Conservation (phyloP, 2,888 invertebrate species). For the Cephus spinipes region DNA sequence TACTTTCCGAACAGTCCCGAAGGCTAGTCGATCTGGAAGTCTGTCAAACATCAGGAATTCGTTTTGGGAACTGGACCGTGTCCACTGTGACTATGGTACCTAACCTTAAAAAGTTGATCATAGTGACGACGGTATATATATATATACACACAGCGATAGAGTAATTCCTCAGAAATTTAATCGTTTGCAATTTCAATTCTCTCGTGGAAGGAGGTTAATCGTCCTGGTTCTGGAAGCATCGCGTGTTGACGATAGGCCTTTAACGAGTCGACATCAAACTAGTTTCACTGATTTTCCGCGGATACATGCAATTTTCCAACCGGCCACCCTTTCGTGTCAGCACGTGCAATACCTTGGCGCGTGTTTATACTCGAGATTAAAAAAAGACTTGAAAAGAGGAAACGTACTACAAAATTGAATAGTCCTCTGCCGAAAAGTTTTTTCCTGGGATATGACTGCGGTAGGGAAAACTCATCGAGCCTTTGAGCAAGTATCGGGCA, state of each 20-base stretch:
- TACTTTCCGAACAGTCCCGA: not conserved
- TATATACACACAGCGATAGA: too few species aligned
- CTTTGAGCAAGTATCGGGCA: not conserved
- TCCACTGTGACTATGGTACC: not conserved
- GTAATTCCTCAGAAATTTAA: not conserved
- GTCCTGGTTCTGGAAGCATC: not conserved
- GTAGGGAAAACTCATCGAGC: not conserved
- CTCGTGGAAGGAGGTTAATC: not conserved
- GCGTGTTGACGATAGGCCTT: not conserved
- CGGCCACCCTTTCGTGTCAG: slow-evolving; percentile 34
- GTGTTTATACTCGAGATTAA: not conserved
- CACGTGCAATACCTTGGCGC: not conserved
- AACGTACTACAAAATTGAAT: not conserved
- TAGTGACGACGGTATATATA: not conserved
- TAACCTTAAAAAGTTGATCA: not conserved
- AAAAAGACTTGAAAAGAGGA: not conserved
- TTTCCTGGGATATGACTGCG: not conserved
- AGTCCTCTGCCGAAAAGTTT: not conserved
- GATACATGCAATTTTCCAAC: slow-evolving; percentile 39
- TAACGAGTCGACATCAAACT: not conserved
- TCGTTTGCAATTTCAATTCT: not conserved
- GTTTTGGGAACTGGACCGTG: slow-evolving; percentile 7
- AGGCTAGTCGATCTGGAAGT: not conserved
- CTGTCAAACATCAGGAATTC: not conserved
- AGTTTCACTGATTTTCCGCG: slow-evolving; percentile 38